phyloP scores from a whole-genome alignment of 2,797 vertebrate genomes.

The Microctenopoma steveboyesi region DNA sequence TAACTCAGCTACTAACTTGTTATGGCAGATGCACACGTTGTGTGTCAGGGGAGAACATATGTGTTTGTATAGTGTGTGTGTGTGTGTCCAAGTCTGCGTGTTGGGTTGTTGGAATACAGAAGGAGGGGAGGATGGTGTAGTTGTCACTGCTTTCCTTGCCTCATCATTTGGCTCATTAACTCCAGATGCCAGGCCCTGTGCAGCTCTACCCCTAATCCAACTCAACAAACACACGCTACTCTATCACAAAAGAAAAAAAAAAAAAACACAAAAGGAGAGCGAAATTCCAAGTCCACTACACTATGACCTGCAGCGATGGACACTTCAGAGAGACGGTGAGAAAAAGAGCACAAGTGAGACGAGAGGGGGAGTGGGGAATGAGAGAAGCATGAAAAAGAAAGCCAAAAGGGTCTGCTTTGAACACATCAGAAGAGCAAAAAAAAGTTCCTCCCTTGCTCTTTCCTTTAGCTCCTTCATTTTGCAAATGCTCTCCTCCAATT shows the following conservation, averaged over 20 bases:
- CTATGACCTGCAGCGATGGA: slow-evolving; percentile 62
- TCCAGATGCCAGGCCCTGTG: slow-evolving; percentile 65
- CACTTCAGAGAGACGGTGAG: slow-evolving; percentile 63
- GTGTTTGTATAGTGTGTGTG: slow-evolving; percentile 29
- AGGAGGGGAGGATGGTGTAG: slow-evolving; percentile 20
- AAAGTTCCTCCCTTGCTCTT: slow-evolving; percentile 41
- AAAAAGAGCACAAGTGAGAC: slow-evolving; percentile 23
- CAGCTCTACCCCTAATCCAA: slow-evolving; percentile 54
- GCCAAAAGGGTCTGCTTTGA: slow-evolving; percentile 72
- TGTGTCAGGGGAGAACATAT: slow-evolving; percentile 27
- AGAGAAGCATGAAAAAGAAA: slow-evolving; percentile 57
- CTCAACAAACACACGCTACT: slow-evolving; percentile 19
- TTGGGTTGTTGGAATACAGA: slow-evolving; percentile 7
- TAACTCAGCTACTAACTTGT: slow-evolving; percentile 17
- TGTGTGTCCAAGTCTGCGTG: slow-evolving; percentile 10
- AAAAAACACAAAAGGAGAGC: slow-evolving; percentile 17
- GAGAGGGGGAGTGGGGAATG: slow-evolving; percentile 18
- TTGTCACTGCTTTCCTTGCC: slow-evolving; percentile 48
- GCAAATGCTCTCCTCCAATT: slow-evolving; percentile 36
- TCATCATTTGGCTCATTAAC: slow-evolving; percentile 75
- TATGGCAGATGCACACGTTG: slow-evolving; percentile 22
- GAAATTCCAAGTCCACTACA: slow-evolving; percentile 44
- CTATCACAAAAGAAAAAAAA: too few relatives aligned
- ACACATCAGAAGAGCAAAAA: slow-evolving; percentile 52
- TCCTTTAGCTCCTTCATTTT: slow-evolving; percentile 58